A percentile compares a stretch with the other conserved stretches of the same genome.
phyloP scores from a whole-genome alignment of 2,888 invertebrate species.

The Dioctria linearis region DNA sequence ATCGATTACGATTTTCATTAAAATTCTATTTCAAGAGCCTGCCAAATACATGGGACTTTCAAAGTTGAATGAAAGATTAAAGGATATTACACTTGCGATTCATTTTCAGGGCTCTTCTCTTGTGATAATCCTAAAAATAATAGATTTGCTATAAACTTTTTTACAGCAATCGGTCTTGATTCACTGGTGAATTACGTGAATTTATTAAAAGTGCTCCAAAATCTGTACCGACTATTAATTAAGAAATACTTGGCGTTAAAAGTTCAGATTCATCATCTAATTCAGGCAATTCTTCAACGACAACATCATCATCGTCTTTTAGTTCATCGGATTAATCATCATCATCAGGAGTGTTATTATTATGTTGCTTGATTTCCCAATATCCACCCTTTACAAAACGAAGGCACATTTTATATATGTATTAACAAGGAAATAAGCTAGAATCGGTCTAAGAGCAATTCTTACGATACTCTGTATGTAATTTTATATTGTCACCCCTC shows the following conservation, averaged over 20 bases:
- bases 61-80: constrained; percentile 90
- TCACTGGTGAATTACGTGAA: constrained; percentile 93
- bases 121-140: constrained; percentile 97
- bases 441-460: no score
- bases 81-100: constrained; percentile 88
- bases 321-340: constrained; percentile 59
- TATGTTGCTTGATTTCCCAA: no score
- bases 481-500: no score
- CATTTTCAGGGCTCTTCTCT: constrained; percentile 94
- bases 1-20: constrained; percentile 97
- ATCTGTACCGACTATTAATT: constrained; percentile 67
- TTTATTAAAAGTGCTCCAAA: constrained; percentile 79
- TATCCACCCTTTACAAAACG: no score
- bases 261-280: constrained; percentile 51
- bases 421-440: no score
- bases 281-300: constrained; percentile 58
- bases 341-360: constrained; percentile 41
- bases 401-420: no score
- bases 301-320: constrained; percentile 57
- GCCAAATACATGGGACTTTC: constrained; percentile 96
- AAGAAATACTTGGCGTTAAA: constrained; percentile 66
- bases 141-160: constrained; percentile 97
- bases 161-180: constrained; percentile 96
- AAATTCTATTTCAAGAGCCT: constrained; percentile 96
- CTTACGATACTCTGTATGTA: no score